Evolutionary conservation across 2,113 vertebrate genomes (phyloP).

Genomic region (Syrrhaptes paradoxus): DNA sequence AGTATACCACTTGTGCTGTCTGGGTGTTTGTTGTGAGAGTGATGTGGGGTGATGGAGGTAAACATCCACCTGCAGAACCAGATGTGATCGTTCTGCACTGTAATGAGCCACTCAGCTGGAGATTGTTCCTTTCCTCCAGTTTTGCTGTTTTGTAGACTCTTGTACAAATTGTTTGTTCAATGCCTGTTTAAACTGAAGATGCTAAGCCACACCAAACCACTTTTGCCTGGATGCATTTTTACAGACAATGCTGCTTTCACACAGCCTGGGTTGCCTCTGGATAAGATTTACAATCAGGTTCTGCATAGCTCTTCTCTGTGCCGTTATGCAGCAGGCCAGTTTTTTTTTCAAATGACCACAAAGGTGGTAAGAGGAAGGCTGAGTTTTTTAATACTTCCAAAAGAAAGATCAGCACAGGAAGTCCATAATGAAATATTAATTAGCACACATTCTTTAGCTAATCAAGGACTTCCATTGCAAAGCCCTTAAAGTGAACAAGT

Average conservation of each 20-base stretch:
- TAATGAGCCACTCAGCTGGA: neutral
- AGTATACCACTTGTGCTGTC: neutral
- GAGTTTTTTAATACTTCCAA: neutral
- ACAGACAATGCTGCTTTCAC: neutral
- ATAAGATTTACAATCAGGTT: neutral
- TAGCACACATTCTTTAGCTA: neutral
- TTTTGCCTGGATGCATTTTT: neutral
- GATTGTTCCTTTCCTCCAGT: neutral
- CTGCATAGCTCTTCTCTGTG: neutral
- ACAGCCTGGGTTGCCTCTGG: neutral
- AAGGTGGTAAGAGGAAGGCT: neutral
- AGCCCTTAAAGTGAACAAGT: neutral
- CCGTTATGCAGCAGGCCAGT: neutral
- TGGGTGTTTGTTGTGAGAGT: neutral
- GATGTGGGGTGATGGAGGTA: neutral
- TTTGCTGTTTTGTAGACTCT: neutral
- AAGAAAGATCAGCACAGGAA: neutral
- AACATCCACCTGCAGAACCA: neutral
- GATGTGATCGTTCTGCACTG: neutral
- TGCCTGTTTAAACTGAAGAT: neutral
- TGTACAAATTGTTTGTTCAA: neutral
- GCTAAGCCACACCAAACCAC: neutral
- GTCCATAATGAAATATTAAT: neutral
- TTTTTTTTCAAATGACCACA: neutral
- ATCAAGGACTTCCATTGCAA: neutral